These are phyloP conservation scores for Marmota monax DNA, from an alignment of 2,113 vertebrate genomes.

Conservation along the genomic window DNA sequence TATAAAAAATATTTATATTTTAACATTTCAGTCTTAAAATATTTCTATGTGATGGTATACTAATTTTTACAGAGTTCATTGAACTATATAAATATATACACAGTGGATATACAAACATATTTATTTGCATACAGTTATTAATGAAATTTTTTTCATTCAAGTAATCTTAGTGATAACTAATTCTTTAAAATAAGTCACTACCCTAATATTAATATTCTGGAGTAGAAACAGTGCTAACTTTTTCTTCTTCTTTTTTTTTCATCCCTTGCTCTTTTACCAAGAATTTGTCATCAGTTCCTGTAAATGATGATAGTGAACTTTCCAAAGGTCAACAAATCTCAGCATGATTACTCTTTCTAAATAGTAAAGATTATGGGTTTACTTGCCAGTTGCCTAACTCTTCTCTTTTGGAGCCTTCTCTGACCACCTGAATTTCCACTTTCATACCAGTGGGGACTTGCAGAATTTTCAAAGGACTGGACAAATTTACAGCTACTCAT, in stretches of 20 bases:
- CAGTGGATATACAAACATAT: background rate
- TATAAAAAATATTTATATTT: background rate
- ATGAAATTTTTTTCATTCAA: background rate
- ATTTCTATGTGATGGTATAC: background rate
- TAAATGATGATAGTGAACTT: conserved; percentile 73
- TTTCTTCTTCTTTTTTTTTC: too few relatives aligned
- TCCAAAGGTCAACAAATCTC: conserved; percentile 79
- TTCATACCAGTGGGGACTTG: background rate
- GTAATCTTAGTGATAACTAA: background rate
- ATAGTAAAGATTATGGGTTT: conserved; percentile 61
- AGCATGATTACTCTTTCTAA: conserved; percentile 66
- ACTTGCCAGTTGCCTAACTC: conserved; percentile 17
- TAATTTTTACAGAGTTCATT: background rate
- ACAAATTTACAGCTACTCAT: background rate
- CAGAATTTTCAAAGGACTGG: background rate
- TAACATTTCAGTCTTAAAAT: background rate
- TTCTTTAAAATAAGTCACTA: background rate
- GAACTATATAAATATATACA: background rate
- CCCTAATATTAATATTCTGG: conserved; percentile 21
- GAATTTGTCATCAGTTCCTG: conserved; percentile 81
- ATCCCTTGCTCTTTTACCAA: conserved; percentile 44
- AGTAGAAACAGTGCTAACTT: background rate
- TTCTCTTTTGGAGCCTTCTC: background rate
- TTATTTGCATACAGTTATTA: background rate
- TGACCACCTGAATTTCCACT: rapidly evolving